A percentile compares a stretch with the other conserved stretches of the same genome.
Conservation (phyloP, 2,113 vertebrate species). For the Cyanistes caeruleus region DNA sequence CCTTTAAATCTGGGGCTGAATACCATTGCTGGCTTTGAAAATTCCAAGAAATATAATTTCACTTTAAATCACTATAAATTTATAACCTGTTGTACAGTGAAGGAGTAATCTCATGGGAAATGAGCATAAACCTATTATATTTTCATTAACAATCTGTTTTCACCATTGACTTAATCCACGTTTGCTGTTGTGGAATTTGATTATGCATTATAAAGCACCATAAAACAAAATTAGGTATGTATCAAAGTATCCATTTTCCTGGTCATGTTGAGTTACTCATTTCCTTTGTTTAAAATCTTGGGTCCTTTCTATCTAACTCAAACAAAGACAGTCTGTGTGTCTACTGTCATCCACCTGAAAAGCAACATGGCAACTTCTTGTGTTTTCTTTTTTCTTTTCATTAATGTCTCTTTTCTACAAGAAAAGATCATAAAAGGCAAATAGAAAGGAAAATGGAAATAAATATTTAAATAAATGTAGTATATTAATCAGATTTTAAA, state of each 20-base stretch:
- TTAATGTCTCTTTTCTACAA: background rate
- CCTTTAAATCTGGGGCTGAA: conserved; percentile 70
- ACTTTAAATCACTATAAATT: conserved; percentile 73
- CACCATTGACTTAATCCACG: conserved; percentile 58
- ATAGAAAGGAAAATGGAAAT: background rate
- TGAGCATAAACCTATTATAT: conserved; percentile 61
- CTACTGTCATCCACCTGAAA: conserved; percentile 28
- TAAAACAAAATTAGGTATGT: conserved; percentile 60
- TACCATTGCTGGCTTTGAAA: conserved; percentile 63
- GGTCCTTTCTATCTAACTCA: conserved; percentile 27
- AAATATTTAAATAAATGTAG: background rate
- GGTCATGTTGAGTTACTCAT: conserved; percentile 40
- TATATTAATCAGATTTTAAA: background rate
- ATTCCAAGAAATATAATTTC: conserved; percentile 71
- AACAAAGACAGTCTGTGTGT: background rate
- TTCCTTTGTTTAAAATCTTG: conserved; percentile 52
- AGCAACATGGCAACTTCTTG: background rate
- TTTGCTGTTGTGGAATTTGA: conserved; percentile 67
- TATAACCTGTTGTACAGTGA: conserved; percentile 69
- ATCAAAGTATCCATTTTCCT: conserved; percentile 57
- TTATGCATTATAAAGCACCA: conserved; percentile 54
- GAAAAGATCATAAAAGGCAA: background rate
- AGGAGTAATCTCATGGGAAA: conserved; percentile 66
- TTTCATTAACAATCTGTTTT: conserved; percentile 75
- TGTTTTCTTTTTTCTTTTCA: background rate